Evolutionary conservation across 35 echinoderm and acorn worm species (phyloP).

Genomic region (Acanthaster planci): DNA sequence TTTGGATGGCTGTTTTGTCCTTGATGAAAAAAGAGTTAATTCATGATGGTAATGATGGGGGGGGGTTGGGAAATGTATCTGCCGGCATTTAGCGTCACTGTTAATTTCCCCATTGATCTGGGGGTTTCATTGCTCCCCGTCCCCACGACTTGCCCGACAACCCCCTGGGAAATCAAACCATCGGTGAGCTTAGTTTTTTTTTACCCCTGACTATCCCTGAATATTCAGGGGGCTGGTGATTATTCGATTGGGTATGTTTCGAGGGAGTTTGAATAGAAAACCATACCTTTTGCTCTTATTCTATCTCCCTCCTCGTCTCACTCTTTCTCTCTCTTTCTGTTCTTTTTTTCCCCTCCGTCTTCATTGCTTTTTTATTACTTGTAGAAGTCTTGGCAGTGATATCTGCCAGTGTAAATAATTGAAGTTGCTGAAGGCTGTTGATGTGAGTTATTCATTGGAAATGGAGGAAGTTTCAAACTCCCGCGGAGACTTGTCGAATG

Average conservation of each 20-base stretch:
- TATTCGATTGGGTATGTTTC: constrained; percentile 23
- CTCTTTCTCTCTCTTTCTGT: not conserved
- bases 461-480: not conserved
- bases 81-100: constrained; percentile 15
- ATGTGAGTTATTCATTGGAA: constrained; percentile 29
- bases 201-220: not conserved
- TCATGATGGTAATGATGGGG: not conserved
- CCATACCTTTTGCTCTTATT: not conserved
- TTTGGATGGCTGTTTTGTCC: too few relatives aligned
- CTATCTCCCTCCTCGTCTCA: not conserved
- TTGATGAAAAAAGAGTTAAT: constrained; percentile 13
- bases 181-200: constrained; percentile 3
- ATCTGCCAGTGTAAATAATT: constrained; percentile 12
- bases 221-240: constrained; percentile 11
- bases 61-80: not conserved
- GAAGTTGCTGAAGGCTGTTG: constrained; percentile 12
- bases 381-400: not conserved
- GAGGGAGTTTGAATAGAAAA: not conserved
- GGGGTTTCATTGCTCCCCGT: not conserved
- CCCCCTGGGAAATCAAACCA: not conserved
- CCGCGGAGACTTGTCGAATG: not conserved
- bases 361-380: not conserved
- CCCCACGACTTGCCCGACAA: not conserved
- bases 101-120: constrained; percentile 14
- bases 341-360: not conserved